A percentile compares a stretch with the other conserved stretches of the same genome.
These are phyloP conservation scores for Zoroaster sp. DNA, from an alignment of 53 echinoderm and acorn worm genomes.

Conservation along the genomic window DNA sequence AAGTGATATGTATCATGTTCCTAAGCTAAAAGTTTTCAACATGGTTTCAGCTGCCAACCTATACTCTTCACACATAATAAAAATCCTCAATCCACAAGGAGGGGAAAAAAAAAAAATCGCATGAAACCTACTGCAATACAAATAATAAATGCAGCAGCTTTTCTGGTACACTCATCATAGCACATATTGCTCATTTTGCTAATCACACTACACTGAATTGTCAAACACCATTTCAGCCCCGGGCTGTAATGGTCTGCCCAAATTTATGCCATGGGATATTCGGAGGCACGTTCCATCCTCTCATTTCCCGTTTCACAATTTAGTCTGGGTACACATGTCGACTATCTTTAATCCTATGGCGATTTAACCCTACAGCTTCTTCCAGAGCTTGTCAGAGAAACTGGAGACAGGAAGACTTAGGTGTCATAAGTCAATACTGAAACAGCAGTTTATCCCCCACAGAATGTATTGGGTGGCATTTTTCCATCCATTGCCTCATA, in stretches of 20 bases:
- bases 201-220: constrained; percentile 26
- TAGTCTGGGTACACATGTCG: not conserved
- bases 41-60: not conserved
- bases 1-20: too few relatives aligned
- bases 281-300: constrained; percentile 15
- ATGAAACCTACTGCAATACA: not conserved
- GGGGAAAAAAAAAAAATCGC: not conserved
- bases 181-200: not conserved
- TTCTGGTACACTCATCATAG: not conserved
- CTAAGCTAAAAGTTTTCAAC: not conserved
- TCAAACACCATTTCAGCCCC: constrained; percentile 52
- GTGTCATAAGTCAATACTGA: constrained; percentile 44
- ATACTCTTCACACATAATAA: not conserved
- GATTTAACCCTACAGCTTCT: not conserved
- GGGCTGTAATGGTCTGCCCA: not conserved
- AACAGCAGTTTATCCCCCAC: constrained; percentile 10
- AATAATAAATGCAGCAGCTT: not conserved
- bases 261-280: not conserved
- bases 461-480: constrained; percentile 47
- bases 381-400: constrained; percentile 1
- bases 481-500: too few relatives aligned
- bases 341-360: not conserved
- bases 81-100: not conserved
- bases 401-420: constrained; percentile 44
- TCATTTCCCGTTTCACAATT: not conserved